phyloP scores from a whole-genome alignment of 2,797 vertebrate species.

The Anas acuta region DNA sequence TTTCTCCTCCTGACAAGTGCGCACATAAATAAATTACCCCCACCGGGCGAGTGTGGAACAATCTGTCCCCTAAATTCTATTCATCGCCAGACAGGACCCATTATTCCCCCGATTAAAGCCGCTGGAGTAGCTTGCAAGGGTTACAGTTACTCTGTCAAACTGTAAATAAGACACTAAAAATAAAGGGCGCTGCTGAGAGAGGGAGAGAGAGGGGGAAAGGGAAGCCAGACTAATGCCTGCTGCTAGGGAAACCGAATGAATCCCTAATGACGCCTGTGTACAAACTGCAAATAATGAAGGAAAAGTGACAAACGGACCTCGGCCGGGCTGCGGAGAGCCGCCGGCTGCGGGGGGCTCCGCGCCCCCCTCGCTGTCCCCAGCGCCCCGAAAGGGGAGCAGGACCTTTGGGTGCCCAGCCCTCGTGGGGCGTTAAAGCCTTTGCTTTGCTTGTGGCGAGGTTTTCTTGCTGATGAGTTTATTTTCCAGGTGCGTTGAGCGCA shows the following conservation, averaged over 20 bases:
- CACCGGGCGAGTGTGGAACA: slow-evolving; percentile 73
- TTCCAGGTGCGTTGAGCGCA: rapidly evolving
- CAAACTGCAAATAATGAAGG: slow-evolving; percentile 69
- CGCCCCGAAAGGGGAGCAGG: rapidly evolving
- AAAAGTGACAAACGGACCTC: slow-evolving; percentile 60
- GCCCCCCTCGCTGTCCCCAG: background rate
- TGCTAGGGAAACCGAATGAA: slow-evolving; percentile 72
- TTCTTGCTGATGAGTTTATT: rapidly evolving
- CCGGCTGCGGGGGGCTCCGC: background rate
- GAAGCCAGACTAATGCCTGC: slow-evolving; percentile 70
- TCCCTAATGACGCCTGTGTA: slow-evolving; percentile 72
- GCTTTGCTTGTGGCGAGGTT: rapidly evolving
- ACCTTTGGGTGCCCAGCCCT: background rate
- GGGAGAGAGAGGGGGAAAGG: slow-evolving; percentile 14
- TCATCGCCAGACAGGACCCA: slow-evolving; percentile 74
- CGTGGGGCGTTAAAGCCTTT: rapidly evolving
- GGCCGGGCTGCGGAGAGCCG: background rate
- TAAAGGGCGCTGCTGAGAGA: slow-evolving; percentile 55
- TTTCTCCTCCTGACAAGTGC: slow-evolving; percentile 77
- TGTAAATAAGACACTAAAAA: slow-evolving; percentile 78
- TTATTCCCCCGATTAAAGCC: slow-evolving; percentile 76
- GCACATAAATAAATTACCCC: slow-evolving; percentile 78
- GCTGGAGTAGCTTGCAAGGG: slow-evolving; percentile 75
- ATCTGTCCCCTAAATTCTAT: slow-evolving; percentile 75
- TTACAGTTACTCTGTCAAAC: slow-evolving; percentile 76